Evolutionary conservation across 2,797 vertebrate genomes (phyloP), one percentile per base, ranked within the genome.

Genomic region (Crocidura indochinensis): DNA sequence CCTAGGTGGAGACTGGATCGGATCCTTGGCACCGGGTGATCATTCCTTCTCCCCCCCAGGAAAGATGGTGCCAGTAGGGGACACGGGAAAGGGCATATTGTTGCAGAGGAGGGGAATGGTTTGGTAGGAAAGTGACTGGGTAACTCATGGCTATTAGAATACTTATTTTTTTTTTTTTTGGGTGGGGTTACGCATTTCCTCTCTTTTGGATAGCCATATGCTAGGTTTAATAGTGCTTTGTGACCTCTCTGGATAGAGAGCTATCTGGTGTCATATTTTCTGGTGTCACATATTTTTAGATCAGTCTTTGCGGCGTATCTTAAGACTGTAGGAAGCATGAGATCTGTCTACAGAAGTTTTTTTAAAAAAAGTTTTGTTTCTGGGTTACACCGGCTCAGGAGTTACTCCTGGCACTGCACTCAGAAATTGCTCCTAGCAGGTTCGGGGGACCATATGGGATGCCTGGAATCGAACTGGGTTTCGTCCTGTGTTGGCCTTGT

Each of bases 241-340:
- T 90, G 29, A 82, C 44, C 38, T 49, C 17, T 29, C 15, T 51
- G 12, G 27, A 51, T 64, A 2, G 71, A 67, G 2, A 26, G 46
- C 53, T 17, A 79, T 93, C 76, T 53, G 49, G 64, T 88, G 93
- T 75, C 60, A 46, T 78, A 19, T 20, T 19, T 74, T 46, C 15
- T 51, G 29, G 53, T 88, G 62, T 31, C 47, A 68, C 65, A 56
- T 94, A 95, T 94, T 96, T 94, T 96, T 96, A 95, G 78, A 75
- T 83, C 46, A 77, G 5, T 73, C 44, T 94, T 93, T 79, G 60
- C 2, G 60, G 47, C 92, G 82, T 94, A 38, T 93, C 19, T 80
- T 83, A 88, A 77, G 60, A 84, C 44, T 83, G 24, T 44, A 60
- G 27, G 87, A 51, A 82, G n/a, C 81, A 78, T 90, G 27, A 73